A percentile compares a stretch with the other conserved stretches of the same genome.
Evolutionary conservation across 23 tunicate species (phyloP).

Genomic region (Halocynthia roretzi): DNA sequence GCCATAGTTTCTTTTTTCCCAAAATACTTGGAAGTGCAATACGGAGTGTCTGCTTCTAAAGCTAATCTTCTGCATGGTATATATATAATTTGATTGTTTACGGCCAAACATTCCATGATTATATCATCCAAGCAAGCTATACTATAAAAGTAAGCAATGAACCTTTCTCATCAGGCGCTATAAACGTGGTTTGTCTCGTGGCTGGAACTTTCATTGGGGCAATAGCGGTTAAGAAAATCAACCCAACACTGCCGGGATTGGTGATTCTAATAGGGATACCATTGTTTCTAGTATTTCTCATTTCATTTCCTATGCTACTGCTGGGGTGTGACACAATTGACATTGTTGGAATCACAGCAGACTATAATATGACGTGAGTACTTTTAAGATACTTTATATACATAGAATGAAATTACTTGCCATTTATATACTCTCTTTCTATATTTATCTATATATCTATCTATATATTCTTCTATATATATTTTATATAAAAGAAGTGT

Average conservation of each 20-base stretch:
- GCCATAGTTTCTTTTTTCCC: constrained; percentile 39
- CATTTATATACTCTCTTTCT: not conserved
- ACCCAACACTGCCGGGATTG: constrained; percentile 20
- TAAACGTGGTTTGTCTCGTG: constrained; percentile 40
- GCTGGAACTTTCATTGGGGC: constrained; percentile 54
- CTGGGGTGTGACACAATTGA: constrained; percentile 43
- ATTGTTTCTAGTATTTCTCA: not conserved
- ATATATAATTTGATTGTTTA: not conserved
- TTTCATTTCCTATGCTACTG: constrained; percentile 12
- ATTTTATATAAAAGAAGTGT: not conserved
- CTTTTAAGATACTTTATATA: too few species aligned
- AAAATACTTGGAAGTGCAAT: constrained; percentile 63
- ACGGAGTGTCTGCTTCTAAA: constrained; percentile 65
- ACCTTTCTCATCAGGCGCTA: constrained; percentile 22
- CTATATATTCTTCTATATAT: not conserved
- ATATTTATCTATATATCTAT: constrained; percentile 10
- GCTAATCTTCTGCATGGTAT: constrained; percentile 9
- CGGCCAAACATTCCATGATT: not conserved
- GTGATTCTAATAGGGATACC: constrained; percentile 6
- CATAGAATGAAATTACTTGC: too few species aligned
- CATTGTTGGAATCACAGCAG: constrained; percentile 40
- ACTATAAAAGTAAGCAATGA: not conserved
- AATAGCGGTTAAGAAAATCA: constrained; percentile 23
- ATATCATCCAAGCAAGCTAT: not conserved
- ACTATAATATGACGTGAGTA: too few species aligned